Evolutionary conservation across 1,140 invertebrate species (phyloP), one percentile per base, ranked within the genome.

Genomic region (Pseudomyrmex concolor): DNA sequence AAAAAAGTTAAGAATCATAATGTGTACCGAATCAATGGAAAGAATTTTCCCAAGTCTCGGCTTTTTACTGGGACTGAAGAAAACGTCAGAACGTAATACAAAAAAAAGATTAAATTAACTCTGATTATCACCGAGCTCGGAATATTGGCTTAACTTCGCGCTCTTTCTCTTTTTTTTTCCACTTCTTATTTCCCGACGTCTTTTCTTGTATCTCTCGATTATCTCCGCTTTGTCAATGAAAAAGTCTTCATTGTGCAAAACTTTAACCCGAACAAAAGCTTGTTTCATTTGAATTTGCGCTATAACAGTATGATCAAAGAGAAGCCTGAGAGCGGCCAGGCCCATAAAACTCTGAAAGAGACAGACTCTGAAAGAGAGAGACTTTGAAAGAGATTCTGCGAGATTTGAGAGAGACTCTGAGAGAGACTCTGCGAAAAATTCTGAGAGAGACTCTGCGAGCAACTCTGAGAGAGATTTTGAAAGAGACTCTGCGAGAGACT

Each of bases 71-170:
- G n/a, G 10, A 34, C 34, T 22, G n/a, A 60, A 55, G 50, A 19
- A 2, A 76, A 48, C 12, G 68, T 17, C 15, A 57, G 34, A 62
- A 59, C 19, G 59, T 70, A 57, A 77, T 54, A 10, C 15, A 25
- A 60, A 22, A 43, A 83, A 54, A 2, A 43, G 15, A 72, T 71
- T 83, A 72, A 66, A 78, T 71, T 70, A 71, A 66, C 48, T 74
- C 12, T 59, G 66, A 83, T 86, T 72, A 77, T 48, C 60, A n/a
- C n/a, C 43, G 66, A 71, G 19, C 59, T 71, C 34, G 34, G 13
- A 15, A 0, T 19, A 22, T 2, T n/a, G 25, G 12, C 50, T 68
- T 51, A 57, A 48, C 8, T 66, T 60, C 13, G 9, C 51, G 34
- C 5, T 34, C 34, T 0, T 7, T 34, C 5, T 34, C 1, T 17